Evolutionary conservation across 2,888 invertebrate genomes (phyloP).

Genomic region (Ennomos erosarius): DNA sequence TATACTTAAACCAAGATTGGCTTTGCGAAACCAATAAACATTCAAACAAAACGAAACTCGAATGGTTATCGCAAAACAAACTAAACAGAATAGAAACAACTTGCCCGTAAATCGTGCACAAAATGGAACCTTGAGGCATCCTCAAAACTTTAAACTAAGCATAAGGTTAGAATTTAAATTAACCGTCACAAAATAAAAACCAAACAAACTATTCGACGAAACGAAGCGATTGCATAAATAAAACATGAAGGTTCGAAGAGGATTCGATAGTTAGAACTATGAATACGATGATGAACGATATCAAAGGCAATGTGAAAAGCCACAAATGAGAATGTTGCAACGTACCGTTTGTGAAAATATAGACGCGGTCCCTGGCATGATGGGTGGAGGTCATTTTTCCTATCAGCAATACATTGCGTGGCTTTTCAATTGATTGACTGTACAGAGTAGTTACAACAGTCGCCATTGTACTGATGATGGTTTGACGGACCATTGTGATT

Average conservation of each 20-base stretch:
- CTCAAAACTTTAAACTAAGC: slow-evolving; percentile 27
- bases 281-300: slow-evolving; percentile 34
- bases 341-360: slow-evolving; percentile 42
- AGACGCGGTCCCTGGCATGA: slow-evolving; percentile 33
- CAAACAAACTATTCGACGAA: slow-evolving; percentile 27
- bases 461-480: slow-evolving; percentile 36
- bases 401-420: slow-evolving; percentile 32
- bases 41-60: slow-evolving; percentile 5
- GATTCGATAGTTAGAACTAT: slow-evolving; percentile 20
- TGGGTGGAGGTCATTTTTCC: slow-evolving; percentile 46
- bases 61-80: slow-evolving; percentile 19
- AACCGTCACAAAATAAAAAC: slow-evolving; percentile 32
- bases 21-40: slow-evolving; percentile 11
- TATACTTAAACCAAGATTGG: slow-evolving; percentile 1
- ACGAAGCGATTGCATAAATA: slow-evolving; percentile 28
- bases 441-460: slow-evolving; percentile 45
- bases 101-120: slow-evolving; percentile 24
- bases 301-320: slow-evolving; percentile 35
- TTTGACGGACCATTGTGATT: slow-evolving; percentile 37
- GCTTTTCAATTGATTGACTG: slow-evolving; percentile 49
- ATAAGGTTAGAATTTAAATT: slow-evolving; percentile 34
- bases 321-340: slow-evolving; percentile 35
- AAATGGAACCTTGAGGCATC: slow-evolving; percentile 34
- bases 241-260: slow-evolving; percentile 25
- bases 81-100: slow-evolving; percentile 22